phyloP scores from a whole-genome alignment of 2,113 vertebrate genomes.

The Perccottus glenii region DNA sequence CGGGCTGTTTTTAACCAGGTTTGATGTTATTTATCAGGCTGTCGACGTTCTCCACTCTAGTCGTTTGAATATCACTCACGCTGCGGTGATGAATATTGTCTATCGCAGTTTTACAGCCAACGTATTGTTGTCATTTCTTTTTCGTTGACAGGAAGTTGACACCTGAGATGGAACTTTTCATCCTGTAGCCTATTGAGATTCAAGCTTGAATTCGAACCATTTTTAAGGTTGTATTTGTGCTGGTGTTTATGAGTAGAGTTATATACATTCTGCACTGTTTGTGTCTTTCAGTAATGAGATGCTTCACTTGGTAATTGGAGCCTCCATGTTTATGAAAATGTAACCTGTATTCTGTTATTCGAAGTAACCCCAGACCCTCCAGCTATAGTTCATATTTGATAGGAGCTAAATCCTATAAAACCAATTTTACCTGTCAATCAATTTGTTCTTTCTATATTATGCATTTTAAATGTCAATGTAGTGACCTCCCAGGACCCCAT shows the following conservation, averaged over 20 bases:
- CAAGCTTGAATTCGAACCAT: neutral
- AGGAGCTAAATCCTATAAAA: neutral
- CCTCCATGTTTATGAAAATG: constrained; percentile 70
- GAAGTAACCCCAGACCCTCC: neutral
- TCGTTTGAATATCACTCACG: constrained; percentile 49
- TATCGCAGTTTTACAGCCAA: constrained; percentile 36
- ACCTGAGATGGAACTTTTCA: constrained; percentile 30
- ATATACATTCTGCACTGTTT: neutral
- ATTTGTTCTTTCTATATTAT: neutral
- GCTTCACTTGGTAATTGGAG: constrained; percentile 73
- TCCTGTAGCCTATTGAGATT: constrained; percentile 2
- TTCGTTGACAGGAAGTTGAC: constrained; percentile 38
- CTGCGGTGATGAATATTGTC: constrained; percentile 50
- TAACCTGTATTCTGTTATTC: constrained; percentile 19
- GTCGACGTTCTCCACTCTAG: constrained; percentile 37
- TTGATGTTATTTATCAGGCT: constrained; percentile 52
- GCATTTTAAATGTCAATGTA: constrained; percentile 1
- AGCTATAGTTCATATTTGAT: neutral
- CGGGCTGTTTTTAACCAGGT: constrained; percentile 32
- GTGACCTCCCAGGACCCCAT: neutral
- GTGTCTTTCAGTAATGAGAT: constrained; percentile 51
- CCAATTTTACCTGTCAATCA: constrained; percentile 6
- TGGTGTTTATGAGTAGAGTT: too few relatives aligned
- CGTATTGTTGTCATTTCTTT: constrained; percentile 46
- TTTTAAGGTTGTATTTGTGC: neutral